Evolutionary conservation across 2,888 invertebrate genomes (phyloP).

Genomic region (Choristoneura rosaceana): DNA sequence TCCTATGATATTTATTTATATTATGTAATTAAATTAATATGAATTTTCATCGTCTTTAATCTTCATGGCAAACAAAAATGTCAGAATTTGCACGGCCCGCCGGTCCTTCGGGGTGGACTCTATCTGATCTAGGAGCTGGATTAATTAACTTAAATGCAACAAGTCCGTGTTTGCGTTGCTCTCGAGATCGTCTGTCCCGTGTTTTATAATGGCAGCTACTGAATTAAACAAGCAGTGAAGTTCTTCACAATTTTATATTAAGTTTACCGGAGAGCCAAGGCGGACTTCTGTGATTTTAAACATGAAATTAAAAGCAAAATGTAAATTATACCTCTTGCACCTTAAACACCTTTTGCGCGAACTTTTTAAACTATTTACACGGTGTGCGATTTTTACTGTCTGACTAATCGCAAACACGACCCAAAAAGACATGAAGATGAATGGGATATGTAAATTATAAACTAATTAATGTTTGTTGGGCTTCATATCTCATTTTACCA

Average conservation of each 20-base stretch:
- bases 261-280: slow-evolving; percentile 30
- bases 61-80: slow-evolving; percentile 37
- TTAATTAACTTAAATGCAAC: slow-evolving; percentile 85
- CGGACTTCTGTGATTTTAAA: slow-evolving; percentile 29
- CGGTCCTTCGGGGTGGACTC: slow-evolving; percentile 65
- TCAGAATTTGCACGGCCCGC: slow-evolving; percentile 54
- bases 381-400: neutral
- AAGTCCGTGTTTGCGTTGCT: slow-evolving; percentile 81
- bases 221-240: slow-evolving; percentile 74
- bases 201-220: slow-evolving; percentile 77
- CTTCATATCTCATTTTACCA: slow-evolving; percentile 31
- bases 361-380: neutral
- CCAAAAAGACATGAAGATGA: neutral
- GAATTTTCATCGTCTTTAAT: neutral
- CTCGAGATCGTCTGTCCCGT: slow-evolving; percentile 76
- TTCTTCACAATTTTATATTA: slow-evolving; percentile 49
- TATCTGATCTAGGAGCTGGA: slow-evolving; percentile 76
- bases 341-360: neutral
- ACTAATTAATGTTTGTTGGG: slow-evolving; percentile 36
- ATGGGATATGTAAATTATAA: slow-evolving; percentile 27
- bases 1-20: too few species aligned
- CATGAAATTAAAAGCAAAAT: slow-evolving; percentile 14
- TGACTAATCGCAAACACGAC: neutral
- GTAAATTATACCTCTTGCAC: slow-evolving; percentile 2
- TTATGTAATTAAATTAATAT: too few species aligned